phyloP scores from a whole-genome alignment of 2,113 vertebrate species.

The Channa argus region DNA sequence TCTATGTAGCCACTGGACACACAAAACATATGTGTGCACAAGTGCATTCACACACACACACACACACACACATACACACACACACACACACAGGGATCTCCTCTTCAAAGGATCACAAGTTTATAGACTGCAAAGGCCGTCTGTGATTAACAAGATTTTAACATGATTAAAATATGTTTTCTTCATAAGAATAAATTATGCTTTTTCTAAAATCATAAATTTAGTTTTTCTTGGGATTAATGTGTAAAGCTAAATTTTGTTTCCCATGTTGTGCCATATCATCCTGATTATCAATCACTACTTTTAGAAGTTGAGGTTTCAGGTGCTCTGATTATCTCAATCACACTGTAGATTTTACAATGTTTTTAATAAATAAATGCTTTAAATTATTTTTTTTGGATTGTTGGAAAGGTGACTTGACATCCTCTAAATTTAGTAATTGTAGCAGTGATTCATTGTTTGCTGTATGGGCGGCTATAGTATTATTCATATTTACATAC shows the following conservation, averaged over 20 bases:
- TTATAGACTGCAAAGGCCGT: neutral
- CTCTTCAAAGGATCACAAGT: neutral
- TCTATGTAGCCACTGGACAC: conserved; percentile 26
- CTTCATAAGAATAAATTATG: neutral
- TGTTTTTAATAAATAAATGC: neutral
- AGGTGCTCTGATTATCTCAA: neutral
- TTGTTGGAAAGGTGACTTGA: no score
- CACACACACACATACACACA: no score
- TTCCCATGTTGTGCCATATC: no score
- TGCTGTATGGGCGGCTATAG: neutral
- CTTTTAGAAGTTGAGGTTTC: no score
- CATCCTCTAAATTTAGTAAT: neutral
- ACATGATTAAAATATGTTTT: neutral
- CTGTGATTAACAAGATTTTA: neutral
- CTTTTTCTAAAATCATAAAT: neutral
- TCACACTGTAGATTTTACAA: neutral
- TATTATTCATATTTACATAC: no score
- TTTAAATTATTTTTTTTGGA: neutral
- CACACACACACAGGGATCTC: neutral
- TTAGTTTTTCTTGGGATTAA: no score
- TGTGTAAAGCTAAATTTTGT: no score
- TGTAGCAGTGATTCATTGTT: neutral
- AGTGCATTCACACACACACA: conserved; percentile 3
- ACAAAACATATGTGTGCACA: neutral
- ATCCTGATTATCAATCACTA: no score